Base-by-base conservation (phyloP, 2,888 invertebrate species). In the Latrodectus hesperus region DNA sequence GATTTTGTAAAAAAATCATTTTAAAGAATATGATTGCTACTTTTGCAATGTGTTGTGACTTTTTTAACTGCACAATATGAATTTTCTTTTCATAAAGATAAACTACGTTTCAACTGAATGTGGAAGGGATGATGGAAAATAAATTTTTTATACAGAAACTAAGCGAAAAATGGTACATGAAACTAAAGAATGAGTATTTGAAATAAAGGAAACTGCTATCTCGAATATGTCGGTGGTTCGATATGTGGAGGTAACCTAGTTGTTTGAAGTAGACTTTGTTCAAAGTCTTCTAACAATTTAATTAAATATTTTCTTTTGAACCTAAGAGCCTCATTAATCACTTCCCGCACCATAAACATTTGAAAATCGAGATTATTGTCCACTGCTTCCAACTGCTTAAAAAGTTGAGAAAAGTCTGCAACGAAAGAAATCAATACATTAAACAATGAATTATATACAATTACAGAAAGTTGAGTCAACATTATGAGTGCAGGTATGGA, bases 231-330 rank as follows among this genome's bases (percentile, higher is more conserved):
- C 11, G 88, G 88, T 17, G 87, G 82, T 65, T 82, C 82, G 14
- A 80, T 80, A 67, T 70, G 71, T 38, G 85, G 26, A 65, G 70
- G 68, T 38, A 79, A 76, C 55, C 68, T 75, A 14, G 49, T 73
- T 26, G 38, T 77, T 81, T 88, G 90, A 68, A 90, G 71, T 77
- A 90, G 78, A 60, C 80, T 86, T 68, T 89, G 89, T 77, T 90
- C 90, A 78, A 89, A 90, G 53, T 90, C 89, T 87, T 90, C 90
- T 22, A 90, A 68, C 49, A 90, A 72, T 78, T 89, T 88, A 65
- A 95, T 95, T 89, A 96, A 93, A 90, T 94, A 94, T 91, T 95
- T 95, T 90, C 96, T 93, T 92, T 96, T 96, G 92, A 96, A 96
- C 91, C 96, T 93, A 90, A 95, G 93, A 72, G 96, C 95, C 93